Evolutionary conservation across 23 tunicate genomes (phyloP), one percentile per base, ranked within the genome.

Genomic region (Styela plicata): DNA sequence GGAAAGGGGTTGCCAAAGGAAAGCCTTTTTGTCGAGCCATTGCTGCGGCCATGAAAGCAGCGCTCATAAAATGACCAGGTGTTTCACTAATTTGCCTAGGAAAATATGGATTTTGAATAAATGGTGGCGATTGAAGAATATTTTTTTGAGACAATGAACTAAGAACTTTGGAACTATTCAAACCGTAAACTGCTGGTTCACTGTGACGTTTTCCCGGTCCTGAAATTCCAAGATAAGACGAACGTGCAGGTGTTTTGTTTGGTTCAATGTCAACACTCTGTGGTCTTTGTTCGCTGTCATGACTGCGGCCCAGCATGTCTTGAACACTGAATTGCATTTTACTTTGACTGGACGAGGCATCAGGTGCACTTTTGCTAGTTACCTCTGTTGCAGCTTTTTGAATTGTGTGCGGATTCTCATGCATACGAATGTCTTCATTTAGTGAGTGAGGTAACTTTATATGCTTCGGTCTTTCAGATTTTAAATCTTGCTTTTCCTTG

Each of bases 21-120:
- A 53, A 52, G 0, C 31, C 66, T n/a, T 76, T 76, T 1, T 53
- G 66, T 44, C 81, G 74, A 33, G 85, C 78, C 80, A 86, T 44
- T 7, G 85, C 85, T 29, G 90, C 90, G 7, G 85, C 90, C 62
- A 86, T 74, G 23, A 80, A 33, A 0, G 80, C 32, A 3, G 89
- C 89, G 36, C 70, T 79, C 33, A 79, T 78, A 2, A 85, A 69
- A 74, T 69, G 64, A 7, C 35, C 52, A 18, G 74, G 53, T 13
- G 33, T 62, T 32, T 69, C 73, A 2, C 57, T 18, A 0, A 53
- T 2, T 13, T 71, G 70, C 18, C 73, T 69, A 22, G 85, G 65
- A 34, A 83, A 73, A 25, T 82, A 61, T 2, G 89, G 89, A 78
- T 36, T 13, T 31, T 44, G 63, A 71, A 36, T 3, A 33, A 71